phyloP scores from a whole-genome alignment of 2,113 vertebrate species.

The Salvelinus namaycush region DNA sequence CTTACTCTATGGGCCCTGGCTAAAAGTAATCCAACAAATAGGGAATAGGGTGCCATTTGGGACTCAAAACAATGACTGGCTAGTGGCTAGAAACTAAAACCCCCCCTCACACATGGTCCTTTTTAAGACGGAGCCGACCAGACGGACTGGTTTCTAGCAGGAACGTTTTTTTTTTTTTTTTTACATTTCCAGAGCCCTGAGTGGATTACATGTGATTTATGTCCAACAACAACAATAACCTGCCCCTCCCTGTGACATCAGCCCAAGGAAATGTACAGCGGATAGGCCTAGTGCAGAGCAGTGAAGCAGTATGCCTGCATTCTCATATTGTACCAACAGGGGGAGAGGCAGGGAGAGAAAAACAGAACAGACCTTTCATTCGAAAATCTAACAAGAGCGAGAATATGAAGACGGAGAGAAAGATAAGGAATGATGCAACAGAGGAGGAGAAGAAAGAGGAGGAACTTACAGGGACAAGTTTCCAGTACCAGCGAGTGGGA shows the following conservation, averaged over 20 bases:
- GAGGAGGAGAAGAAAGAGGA: slow-evolving; percentile 57
- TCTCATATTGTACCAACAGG: background rate
- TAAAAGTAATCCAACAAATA: too few species aligned
- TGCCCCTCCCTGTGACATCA: background rate
- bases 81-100: background rate
- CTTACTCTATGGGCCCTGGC: too few species aligned
- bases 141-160: slow-evolving; percentile 39
- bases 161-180: background rate
- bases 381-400: slow-evolving; percentile 55
- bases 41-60: too few species aligned
- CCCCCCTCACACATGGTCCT: background rate
- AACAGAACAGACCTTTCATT: slow-evolving; percentile 39
- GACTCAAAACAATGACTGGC: too few species aligned
- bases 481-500: slow-evolving; percentile 82
- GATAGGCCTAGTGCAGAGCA: slow-evolving; percentile 4
- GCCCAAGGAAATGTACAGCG: background rate
- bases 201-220: background rate
- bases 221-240: background rate
- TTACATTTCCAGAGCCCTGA: slow-evolving; percentile 9
- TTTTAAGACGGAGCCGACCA: slow-evolving; percentile 8
- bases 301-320: background rate
- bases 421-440: slow-evolving; percentile 72
- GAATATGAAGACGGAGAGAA: slow-evolving; percentile 49
- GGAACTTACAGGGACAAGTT: slow-evolving; percentile 83
- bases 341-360: slow-evolving; percentile 1